Evolutionary conservation across 23 tunicate species (phyloP), one percentile per base, ranked within the genome.

Genomic region (Diplosoma virens): DNA sequence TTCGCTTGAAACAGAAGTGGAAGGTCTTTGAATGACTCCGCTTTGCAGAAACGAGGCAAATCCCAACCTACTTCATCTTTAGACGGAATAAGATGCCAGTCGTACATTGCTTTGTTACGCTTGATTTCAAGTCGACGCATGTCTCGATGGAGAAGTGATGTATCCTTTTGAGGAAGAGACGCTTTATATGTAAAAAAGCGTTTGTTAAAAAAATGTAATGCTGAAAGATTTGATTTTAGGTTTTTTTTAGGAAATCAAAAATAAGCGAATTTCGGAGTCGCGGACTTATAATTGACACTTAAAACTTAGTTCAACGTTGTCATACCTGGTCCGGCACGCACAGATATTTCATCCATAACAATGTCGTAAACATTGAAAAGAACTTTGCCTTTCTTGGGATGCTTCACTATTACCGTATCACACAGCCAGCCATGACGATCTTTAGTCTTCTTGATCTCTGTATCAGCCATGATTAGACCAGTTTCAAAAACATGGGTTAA

Each of bases 21-120:
- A 11, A 76, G 30, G 30, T 78, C 60, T 6, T 33, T 25, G 29
- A 7, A 45, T 3, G 24, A 30, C 9, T 64, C 83, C 25, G 83
- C 83, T 7, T 21, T 6, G 3, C 34, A 17, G 29, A 7, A 66
- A 3, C 74, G 36, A 7, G 83, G 83, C 59, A 78, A 31, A 37
- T 45, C 48, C 81, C 81, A 76, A 27, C 81, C 81, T 3, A 32
- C 30, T 11, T 58, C 52, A 36, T 76, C 83, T 7, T 7, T n/a
- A 34, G 74, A 30, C 2, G 75, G 75, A 3, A 32, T 3, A 4
- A 59, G 45, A 18, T 41, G 36, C 83, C 83, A 78, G 20, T 35
- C 59, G 33, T 78, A 78, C 16, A 26, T 28, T 17, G 21, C 24
- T 25, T 28, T 63, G 74, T 65, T 64, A n/a, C 18, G 21, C 32